Base-by-base conservation (phyloP, 2,888 invertebrate species). In the Tinea semifulvella region DNA sequence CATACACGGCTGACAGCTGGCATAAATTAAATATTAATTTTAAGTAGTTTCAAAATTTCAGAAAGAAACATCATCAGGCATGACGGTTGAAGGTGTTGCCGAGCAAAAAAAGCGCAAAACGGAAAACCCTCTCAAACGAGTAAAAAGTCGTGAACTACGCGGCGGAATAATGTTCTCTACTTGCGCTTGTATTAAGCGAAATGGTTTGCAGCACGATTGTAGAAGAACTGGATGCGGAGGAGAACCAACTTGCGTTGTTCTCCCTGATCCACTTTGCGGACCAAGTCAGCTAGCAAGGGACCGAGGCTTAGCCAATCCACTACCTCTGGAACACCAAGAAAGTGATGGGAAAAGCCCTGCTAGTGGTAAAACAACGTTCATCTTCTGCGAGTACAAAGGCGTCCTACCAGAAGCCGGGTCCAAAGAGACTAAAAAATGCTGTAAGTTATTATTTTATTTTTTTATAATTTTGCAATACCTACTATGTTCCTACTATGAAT, bases 181-280 rank as follows among this genome's bases (percentile, higher is more conserved):
- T 51, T 85, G 85, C 55, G 81, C 83, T 54, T 85, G 85, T 57
- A 77, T 83, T 47, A 84, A 83, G 52, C 79, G 84, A 46, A 85
- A 85, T 52, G 85, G 85, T 16, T 68, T 85, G 22, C 85, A 85
- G 56, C 85, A 85, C 53, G 79, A 82, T 48, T 85, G 85, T 56
- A 79, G 82, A 20, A 72, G 84, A 22, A 76, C 76, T 1, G 81
- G 77, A 20, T 83, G 84, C 51, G 76, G 79, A 43, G 84, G 83
- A 6, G 71, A 81, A 48, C 82, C 83, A 1, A 52, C 76, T 3
- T 86, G 85, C 52, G 56, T 83, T 38, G 67, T 68, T 14, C 60
- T 81, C 52, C 85, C 85, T 1, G 84, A 85, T 55, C 81, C 85
- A 1, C 48, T 73, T 28, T 85, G 85, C 53, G 73, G 77, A 14